phyloP scores from a whole-genome alignment of 2,888 invertebrate genomes.

The Agrypnus murinus region DNA sequence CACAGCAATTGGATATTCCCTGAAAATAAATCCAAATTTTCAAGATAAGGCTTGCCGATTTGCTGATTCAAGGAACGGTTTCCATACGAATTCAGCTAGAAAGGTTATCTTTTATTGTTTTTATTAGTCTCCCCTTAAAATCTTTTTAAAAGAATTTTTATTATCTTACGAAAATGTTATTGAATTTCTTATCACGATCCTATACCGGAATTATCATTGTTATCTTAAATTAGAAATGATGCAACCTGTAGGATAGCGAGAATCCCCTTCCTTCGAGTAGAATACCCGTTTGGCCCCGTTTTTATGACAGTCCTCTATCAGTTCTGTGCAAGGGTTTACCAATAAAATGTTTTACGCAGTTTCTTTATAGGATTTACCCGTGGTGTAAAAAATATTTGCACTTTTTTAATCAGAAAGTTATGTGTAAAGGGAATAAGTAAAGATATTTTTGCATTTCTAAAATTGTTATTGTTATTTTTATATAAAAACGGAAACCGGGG shows the following conservation, averaged over 20 bases:
- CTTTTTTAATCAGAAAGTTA: not conserved
- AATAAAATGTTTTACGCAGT: conserved; percentile 14
- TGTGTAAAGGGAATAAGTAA: not conserved
- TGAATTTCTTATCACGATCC: too few species aligned
- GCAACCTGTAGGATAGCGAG: conserved; percentile 13
- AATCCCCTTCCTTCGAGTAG: not conserved
- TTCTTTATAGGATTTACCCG: not conserved
- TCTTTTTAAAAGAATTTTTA: not conserved
- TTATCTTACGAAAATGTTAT: not conserved
- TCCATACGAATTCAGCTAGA: conserved; percentile 13
- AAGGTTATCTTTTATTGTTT: conserved; percentile 19
- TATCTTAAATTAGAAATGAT: not conserved
- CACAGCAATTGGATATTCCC: conserved; percentile 21
- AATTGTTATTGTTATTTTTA: conserved; percentile 11
- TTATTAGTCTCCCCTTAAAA: conserved; percentile 1
- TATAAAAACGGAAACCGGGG: not conserved
- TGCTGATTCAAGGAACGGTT: conserved; percentile 7
- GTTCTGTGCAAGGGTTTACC: not conserved
- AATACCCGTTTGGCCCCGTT: conserved; percentile 4
- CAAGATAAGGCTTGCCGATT: conserved; percentile 14
- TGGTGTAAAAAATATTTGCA: not conserved
- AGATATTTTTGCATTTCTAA: not conserved
- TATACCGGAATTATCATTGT: too few species aligned
- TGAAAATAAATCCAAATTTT: conserved; percentile 8
- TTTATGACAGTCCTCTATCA: conserved; percentile 14